phyloP scores from a whole-genome alignment of 2,113 vertebrate species.

The Reinhardtius hippoglossoides region DNA sequence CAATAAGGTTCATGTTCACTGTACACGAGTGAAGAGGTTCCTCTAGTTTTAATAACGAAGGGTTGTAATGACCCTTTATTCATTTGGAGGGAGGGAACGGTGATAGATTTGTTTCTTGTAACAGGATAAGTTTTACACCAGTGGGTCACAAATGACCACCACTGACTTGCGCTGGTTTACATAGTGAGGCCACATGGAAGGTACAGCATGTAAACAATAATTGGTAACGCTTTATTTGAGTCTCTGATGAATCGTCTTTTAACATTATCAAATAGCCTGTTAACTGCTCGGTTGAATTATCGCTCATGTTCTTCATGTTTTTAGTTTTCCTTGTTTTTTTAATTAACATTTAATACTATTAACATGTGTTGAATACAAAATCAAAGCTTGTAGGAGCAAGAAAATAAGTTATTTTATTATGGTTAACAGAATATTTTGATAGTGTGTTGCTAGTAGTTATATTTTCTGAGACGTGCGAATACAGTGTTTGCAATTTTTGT shows the following conservation, averaged over 20 bases:
- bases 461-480: slow-evolving; percentile 42
- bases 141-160: slow-evolving; percentile 22
- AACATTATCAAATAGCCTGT: slow-evolving; percentile 19
- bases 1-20: slow-evolving; percentile 33
- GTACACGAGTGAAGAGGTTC: slow-evolving; percentile 36
- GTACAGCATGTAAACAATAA: slow-evolving; percentile 14
- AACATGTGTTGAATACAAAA: slow-evolving; percentile 18
- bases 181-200: slow-evolving; percentile 6
- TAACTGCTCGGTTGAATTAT: slow-evolving; percentile 13
- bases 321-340: not conserved
- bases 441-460: slow-evolving; percentile 27
- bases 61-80: slow-evolving; percentile 9
- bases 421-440: slow-evolving; percentile 46
- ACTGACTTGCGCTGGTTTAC: slow-evolving; percentile 37
- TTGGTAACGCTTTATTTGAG: slow-evolving; percentile 19
- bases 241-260: slow-evolving; percentile 17
- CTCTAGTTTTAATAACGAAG: slow-evolving; percentile 27
- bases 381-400: slow-evolving; percentile 17
- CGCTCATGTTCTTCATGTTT: not conserved
- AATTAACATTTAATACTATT: slow-evolving; percentile 26
- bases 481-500: slow-evolving; percentile 50
- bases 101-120: not conserved
- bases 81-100: not conserved
- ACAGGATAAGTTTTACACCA: slow-evolving; percentile 53
- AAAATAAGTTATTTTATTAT: slow-evolving; percentile 48